These are phyloP conservation scores for Drosophila prosaltans DNA, from an alignment of 1,140 invertebrate species.

Conservation along the genomic window DNA sequence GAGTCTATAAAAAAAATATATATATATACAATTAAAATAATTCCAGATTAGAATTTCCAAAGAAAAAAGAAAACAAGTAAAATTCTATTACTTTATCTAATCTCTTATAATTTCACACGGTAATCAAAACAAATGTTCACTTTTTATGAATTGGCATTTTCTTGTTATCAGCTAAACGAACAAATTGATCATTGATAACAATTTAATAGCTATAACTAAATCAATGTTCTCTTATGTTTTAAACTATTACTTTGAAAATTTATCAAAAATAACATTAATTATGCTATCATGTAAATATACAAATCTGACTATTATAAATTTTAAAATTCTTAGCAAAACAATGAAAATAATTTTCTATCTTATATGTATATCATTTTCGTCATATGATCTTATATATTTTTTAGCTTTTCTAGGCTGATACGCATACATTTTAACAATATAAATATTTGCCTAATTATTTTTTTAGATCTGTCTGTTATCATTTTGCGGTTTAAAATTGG, in stretches of 20 bases:
- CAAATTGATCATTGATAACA: neutral
- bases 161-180: neutral
- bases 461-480: too few species aligned
- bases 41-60: neutral
- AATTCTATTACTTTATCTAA: neutral
- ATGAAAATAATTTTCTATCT: too few species aligned
- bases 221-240: neutral
- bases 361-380: too few species aligned
- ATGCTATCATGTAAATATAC: too few species aligned
- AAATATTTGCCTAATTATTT: too few species aligned
- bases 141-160: neutral
- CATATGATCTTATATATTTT: too few species aligned
- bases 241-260: neutral
- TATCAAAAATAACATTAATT: neutral
- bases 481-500: too few species aligned
- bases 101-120: neutral
- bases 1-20: constrained; percentile 41
- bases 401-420: too few species aligned
- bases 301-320: too few species aligned
- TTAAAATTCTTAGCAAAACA: too few species aligned
- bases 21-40: neutral
- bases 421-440: too few species aligned
- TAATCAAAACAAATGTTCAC: neutral
- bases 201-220: neutral
- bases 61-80: neutral